These are phyloP conservation scores for Sphenopsis melanotis DNA, from an alignment of 2,797 vertebrate genomes.

Conservation along the genomic window DNA sequence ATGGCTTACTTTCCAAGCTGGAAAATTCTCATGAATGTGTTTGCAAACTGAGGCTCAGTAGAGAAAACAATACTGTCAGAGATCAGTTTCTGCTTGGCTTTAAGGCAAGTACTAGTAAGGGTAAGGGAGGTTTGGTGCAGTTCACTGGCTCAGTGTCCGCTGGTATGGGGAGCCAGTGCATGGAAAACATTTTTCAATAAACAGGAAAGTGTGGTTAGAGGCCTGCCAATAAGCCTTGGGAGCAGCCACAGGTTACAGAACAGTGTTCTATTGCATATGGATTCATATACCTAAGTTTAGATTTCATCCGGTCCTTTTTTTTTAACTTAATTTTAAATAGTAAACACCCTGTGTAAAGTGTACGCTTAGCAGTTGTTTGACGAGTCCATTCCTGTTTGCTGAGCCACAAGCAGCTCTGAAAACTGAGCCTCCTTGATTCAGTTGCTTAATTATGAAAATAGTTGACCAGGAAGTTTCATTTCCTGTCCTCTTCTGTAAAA, in stretches of 20 bases:
- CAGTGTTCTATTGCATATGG: background rate
- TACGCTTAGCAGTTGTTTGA: background rate
- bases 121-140: background rate
- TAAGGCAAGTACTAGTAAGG: background rate
- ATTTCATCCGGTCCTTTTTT: background rate
- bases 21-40: background rate
- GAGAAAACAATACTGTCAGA: background rate
- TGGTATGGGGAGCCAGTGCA: background rate
- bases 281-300: background rate
- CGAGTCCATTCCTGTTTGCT: background rate
- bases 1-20: background rate
- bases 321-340: background rate
- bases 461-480: background rate
- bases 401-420: constrained; percentile 6
- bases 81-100: background rate
- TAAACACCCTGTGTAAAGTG: background rate
- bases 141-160: background rate
- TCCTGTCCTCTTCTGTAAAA: background rate
- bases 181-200: constrained; percentile 16
- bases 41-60: background rate
- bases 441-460: constrained; percentile 12
- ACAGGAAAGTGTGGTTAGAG: constrained; percentile 50
- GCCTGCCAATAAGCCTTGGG: background rate
- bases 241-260: constrained; percentile 34
- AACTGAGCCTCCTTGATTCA: constrained; percentile 16